phyloP scores from a whole-genome alignment of 2,113 vertebrate species.

The Coracopsis vasa region DNA sequence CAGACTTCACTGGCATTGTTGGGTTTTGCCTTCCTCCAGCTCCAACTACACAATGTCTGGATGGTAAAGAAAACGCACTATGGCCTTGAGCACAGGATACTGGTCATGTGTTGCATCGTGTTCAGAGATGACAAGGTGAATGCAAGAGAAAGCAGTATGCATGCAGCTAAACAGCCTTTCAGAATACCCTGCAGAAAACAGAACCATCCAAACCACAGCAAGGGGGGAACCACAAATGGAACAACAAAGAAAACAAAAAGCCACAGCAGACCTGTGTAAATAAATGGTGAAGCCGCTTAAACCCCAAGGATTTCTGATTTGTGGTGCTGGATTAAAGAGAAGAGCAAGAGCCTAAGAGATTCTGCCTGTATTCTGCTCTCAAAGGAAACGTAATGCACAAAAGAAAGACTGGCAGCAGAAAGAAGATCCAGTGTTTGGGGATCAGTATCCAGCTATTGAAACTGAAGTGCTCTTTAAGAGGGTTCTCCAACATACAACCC shows the following conservation, averaged over 20 bases:
- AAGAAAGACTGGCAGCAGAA: background rate
- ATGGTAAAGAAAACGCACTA: background rate
- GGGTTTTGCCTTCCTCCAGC: background rate
- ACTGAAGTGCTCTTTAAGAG: background rate
- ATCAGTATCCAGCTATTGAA: background rate
- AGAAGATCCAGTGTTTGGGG: background rate
- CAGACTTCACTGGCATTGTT: background rate
- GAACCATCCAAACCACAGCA: background rate
- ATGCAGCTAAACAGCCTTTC: background rate
- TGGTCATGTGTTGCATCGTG: background rate
- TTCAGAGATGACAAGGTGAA: background rate
- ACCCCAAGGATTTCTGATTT: background rate
- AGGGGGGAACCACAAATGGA: background rate
- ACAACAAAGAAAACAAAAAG: conserved; percentile 28
- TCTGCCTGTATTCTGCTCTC: background rate
- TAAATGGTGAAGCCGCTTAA: conserved; percentile 15
- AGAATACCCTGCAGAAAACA: background rate
- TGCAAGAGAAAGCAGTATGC: background rate
- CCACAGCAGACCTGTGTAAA: background rate
- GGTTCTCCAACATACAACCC: background rate
- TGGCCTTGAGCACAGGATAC: background rate
- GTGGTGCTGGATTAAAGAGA: background rate
- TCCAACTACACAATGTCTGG: background rate
- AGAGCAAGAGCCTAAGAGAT: background rate
- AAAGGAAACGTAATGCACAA: background rate